A percentile compares a stretch with the other conserved stretches of the same genome.
Evolutionary conservation across 2,888 invertebrate species (phyloP).

Genomic region (Dione vanillae): DNA sequence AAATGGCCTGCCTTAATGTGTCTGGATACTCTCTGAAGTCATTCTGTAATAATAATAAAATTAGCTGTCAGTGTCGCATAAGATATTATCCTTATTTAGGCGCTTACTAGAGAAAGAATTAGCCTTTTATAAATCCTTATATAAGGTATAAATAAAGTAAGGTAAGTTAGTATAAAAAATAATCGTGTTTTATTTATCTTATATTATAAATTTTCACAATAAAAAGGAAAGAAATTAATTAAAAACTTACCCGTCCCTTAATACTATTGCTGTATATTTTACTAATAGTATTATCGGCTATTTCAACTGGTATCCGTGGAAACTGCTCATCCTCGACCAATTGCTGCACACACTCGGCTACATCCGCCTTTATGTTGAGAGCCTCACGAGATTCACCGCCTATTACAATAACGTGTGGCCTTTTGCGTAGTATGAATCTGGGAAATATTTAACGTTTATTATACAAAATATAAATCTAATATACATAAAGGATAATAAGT

Average conservation of each 20-base stretch:
- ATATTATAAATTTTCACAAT: background rate
- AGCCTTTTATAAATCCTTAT: too few species aligned
- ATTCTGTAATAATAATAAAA: conserved; percentile 62
- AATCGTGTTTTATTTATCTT: background rate
- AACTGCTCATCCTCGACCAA: conserved; percentile 93
- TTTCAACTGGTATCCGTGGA: conserved; percentile 93
- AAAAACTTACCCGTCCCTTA: conserved; percentile 86
- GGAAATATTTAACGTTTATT: background rate
- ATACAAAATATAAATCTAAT: too few species aligned
- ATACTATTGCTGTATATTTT: conserved; percentile 96
- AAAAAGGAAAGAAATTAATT: background rate
- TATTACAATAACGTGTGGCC: conserved; percentile 96
- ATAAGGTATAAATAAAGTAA: too few species aligned
- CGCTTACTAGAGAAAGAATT: too few species aligned
- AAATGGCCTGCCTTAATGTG: conserved; percentile 95
- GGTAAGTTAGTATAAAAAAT: too few species aligned
- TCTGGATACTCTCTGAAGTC: conserved; percentile 98
- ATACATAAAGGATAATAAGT: too few species aligned
- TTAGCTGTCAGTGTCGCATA: background rate
- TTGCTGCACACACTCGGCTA: conserved; percentile 89
- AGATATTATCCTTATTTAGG: too few species aligned
- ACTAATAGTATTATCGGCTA: conserved; percentile 96
- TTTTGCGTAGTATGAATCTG: conserved; percentile 94
- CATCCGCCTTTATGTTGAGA: conserved; percentile 90
- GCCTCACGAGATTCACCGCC: conserved; percentile 96